Conservation (phyloP, 2,113 vertebrate species). For the Burhinus oedicnemus region DNA sequence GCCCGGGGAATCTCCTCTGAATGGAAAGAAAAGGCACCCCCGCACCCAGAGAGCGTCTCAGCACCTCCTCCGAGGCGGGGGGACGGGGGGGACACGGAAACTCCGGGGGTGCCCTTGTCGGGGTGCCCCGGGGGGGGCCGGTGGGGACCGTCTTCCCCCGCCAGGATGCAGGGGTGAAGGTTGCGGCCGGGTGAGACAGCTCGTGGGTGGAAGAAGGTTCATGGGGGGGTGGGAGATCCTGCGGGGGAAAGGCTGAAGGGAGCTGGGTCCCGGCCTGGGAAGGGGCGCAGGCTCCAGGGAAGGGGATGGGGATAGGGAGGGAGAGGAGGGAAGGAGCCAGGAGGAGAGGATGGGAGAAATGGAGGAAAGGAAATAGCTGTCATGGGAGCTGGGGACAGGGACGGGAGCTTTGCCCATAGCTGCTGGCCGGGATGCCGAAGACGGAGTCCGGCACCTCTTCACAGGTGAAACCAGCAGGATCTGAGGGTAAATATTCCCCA, state of each 20-base stretch:
- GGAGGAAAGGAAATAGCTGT: not conserved
- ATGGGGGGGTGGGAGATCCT: not conserved
- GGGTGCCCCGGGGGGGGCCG: no score
- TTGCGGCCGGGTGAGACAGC: not conserved
- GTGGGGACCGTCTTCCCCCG: rapidly evolving
- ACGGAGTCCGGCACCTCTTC: not conserved
- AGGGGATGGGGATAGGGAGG: not conserved
- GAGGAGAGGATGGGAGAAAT: not conserved
- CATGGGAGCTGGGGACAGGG: rapidly evolving
- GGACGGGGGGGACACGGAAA: not conserved
- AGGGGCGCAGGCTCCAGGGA: not conserved
- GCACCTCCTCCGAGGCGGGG: not conserved
- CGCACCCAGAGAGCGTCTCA: not conserved
- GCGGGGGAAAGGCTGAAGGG: not conserved
- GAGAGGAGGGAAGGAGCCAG: not conserved
- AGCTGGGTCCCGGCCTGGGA: not conserved
- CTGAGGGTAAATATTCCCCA: not conserved
- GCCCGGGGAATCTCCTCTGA: constrained; percentile 35
- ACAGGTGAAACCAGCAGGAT: not conserved
- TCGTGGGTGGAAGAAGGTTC: not conserved
- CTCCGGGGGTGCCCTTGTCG: not conserved
- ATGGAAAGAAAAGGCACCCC: constrained; percentile 36
- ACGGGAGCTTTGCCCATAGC: not conserved
- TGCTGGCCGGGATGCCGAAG: rapidly evolving
- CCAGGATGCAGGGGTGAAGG: rapidly evolving